Evolutionary conservation across 2,888 invertebrate genomes (phyloP), one percentile per base, ranked within the genome.

Genomic region (Cosmopolites sordidus): DNA sequence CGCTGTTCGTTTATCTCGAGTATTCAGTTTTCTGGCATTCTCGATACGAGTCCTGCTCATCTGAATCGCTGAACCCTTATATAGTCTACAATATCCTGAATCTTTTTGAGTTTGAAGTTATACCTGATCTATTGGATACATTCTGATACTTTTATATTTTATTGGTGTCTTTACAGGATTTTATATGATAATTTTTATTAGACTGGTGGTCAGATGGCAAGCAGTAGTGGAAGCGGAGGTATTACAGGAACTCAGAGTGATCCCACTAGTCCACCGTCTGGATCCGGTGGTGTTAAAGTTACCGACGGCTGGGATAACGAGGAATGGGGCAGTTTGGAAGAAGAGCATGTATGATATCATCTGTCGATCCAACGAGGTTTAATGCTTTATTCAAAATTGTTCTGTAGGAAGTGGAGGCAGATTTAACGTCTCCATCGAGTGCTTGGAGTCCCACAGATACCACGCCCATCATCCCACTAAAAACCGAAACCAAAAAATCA

Each of bases 311-410:
- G 88, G 87, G 88, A 88, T 69, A 86, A 87, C 70, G 90, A 89
- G 66, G 90, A 90, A 71, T 91, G 90, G 90, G 89, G 88, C 47
- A 88, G 86, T 66, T 77, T 90, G 54, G 89, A 90, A 70, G 89
- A 90, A 69, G 87, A 89, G 73, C 87, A 87, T 63, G 89, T 87
- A 71, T 72, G 71, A 39, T 2, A 46, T 11, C 11, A 38, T 40
- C 11, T 38, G 12, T 11, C 5, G 6, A 43, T 40, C 16, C 5
- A 17, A n/a, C 22, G 22, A 22, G 22, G 6, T 43, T 29, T 2
- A 43, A 12, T 37, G 9, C 16, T 40, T 9, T 29, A 39, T 46
- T 14, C n/a, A 16, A 17, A 17, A 16, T n/a, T 17, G 17, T 48
- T 41, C 27, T 43, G 39, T 58, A 66, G 66, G 74, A 82, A 77